Conservation (phyloP, 2,113 vertebrate genomes). For the Apodemus sylvaticus region DNA sequence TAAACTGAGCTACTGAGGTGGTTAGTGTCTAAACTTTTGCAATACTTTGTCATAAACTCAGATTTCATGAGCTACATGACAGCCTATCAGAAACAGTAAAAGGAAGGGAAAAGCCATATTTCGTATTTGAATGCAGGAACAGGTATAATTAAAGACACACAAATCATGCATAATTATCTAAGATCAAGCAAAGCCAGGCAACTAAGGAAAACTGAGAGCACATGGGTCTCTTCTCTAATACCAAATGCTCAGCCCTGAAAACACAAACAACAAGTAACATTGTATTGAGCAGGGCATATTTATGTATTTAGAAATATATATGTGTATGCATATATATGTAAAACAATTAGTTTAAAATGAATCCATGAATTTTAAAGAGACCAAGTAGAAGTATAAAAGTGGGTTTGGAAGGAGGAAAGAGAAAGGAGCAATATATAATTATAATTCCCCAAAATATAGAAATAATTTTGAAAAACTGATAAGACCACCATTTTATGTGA, state of each 20-base stretch:
- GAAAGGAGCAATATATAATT: background rate
- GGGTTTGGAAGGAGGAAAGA: background rate
- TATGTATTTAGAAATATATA: background rate
- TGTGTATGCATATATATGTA: background rate
- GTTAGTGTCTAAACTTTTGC: background rate
- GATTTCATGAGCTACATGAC: conserved; percentile 16
- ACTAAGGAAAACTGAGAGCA: background rate
- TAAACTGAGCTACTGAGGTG: conserved; percentile 44
- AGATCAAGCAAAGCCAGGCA: conserved; percentile 12
- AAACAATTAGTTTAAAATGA: background rate
- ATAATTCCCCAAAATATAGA: background rate
- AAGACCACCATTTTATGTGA: background rate
- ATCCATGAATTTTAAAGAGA: background rate
- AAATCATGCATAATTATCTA: conserved; percentile 3
- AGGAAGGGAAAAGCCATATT: background rate
- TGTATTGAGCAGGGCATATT: background rate
- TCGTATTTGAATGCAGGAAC: background rate
- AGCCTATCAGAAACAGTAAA: background rate
- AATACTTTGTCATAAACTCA: background rate
- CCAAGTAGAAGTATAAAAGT: background rate
- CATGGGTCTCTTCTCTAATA: background rate
- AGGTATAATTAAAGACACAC: background rate
- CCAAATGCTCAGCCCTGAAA: background rate
- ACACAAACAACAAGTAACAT: background rate
- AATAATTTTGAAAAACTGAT: background rate